A percentile compares a stretch with the other conserved stretches of the same genome.
Evolutionary conservation across 2,797 vertebrate genomes (phyloP).

Genomic region (Mus spretus): DNA sequence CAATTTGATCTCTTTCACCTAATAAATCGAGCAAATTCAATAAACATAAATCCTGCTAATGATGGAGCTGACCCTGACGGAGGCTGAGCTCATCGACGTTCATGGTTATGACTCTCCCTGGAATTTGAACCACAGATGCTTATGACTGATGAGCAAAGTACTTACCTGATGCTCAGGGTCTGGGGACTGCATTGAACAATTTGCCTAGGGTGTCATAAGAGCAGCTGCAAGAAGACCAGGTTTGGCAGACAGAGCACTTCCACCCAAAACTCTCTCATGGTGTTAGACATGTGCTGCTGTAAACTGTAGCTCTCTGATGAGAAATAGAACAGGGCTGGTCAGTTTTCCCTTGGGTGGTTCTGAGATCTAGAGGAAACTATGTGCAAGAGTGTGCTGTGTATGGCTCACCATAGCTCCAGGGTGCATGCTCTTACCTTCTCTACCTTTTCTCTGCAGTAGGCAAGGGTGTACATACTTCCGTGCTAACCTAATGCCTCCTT

Average conservation of each 20-base stretch:
- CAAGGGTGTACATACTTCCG: neutral
- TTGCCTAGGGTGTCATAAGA: constrained; percentile 6
- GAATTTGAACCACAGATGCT: constrained; percentile 49
- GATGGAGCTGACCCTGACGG: constrained; percentile 42
- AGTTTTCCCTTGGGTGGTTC: neutral
- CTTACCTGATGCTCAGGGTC: constrained; percentile 30
- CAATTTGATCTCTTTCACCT: constrained; percentile 84
- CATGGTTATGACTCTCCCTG: constrained; percentile 38
- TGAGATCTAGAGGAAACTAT: neutral
- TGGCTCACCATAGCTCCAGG: rapidly evolving
- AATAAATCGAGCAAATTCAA: constrained; percentile 82
- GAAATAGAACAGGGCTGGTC: neutral
- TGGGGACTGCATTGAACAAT: neutral
- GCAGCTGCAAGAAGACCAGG: neutral
- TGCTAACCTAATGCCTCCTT: neutral
- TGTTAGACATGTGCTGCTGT: neutral
- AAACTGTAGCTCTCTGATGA: neutral
- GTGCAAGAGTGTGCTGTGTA: neutral
- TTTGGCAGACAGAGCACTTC: neutral
- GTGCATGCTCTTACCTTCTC: rapidly evolving
- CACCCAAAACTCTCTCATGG: neutral
- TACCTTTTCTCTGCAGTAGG: neutral
- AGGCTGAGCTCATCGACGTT: constrained; percentile 72
- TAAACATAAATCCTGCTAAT: constrained; percentile 80
- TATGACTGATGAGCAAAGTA: neutral